Conservation (phyloP, 2,797 vertebrate genomes). For the Chlorospingus semifuscus region DNA sequence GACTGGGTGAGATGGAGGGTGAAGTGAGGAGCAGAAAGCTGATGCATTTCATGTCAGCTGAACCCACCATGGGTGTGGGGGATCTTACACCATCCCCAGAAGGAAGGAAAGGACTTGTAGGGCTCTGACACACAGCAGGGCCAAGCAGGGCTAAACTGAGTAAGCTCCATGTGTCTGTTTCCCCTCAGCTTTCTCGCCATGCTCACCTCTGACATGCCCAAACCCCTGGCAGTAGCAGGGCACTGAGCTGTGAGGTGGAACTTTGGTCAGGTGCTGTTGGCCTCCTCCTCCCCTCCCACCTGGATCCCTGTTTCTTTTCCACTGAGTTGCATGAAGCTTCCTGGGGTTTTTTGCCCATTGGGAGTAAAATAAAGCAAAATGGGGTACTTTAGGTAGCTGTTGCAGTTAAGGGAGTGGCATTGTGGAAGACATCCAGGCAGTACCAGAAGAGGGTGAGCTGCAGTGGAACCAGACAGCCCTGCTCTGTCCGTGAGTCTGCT, state of each 20-base stretch:
- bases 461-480: not conserved
- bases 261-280: accelerated
- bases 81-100: not conserved
- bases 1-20: not conserved
- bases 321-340: not conserved
- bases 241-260: accelerated
- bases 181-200: not conserved
- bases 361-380: not conserved
- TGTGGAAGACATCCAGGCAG: not conserved
- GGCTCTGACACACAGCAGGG: not conserved
- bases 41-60: not conserved
- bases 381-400: not conserved
- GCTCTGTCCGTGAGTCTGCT: not conserved
- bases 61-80: accelerated
- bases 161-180: not conserved
- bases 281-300: not conserved
- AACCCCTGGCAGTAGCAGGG: not conserved
- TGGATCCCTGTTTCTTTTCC: not conserved
- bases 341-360: not conserved
- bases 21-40: not conserved
- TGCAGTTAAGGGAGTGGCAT: not conserved
- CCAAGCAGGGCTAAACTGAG: not conserved
- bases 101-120: not conserved
- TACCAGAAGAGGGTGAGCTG: accelerated
- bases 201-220: accelerated